These are phyloP conservation scores for Halesus radiatus DNA, from an alignment of 1,140 invertebrate species.

Conservation along the genomic window DNA sequence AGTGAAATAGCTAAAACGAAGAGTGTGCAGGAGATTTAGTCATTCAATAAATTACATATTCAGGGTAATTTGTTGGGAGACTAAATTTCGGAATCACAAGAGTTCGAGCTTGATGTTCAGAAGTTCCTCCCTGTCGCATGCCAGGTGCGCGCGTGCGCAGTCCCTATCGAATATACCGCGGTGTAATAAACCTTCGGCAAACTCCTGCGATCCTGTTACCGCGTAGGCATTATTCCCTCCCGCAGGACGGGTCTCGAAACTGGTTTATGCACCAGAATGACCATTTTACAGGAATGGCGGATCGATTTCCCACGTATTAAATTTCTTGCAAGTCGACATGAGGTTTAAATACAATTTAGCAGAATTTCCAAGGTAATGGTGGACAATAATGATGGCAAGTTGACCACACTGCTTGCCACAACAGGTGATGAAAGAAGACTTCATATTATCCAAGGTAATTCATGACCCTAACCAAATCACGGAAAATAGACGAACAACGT, in stretches of 20 bases:
- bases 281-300: conserved; percentile 4
- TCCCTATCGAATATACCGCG: neutral
- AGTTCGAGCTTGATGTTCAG: neutral
- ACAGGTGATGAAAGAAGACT: neutral
- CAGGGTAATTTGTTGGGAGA: neutral
- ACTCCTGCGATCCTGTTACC: conserved; percentile 27
- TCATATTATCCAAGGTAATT: too few relatives aligned
- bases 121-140: neutral
- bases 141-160: conserved; percentile 30
- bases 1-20: too few relatives aligned
- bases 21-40: too few relatives aligned
- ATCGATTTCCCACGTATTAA: conserved; percentile 19
- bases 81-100: neutral
- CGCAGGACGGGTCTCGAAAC: conserved; percentile 7
- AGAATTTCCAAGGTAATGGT: too few relatives aligned
- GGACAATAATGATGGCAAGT: neutral
- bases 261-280: conserved; percentile 15
- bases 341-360: too few relatives aligned
- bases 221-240: neutral
- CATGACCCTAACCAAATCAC: neutral
- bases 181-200: neutral
- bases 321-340: neutral
- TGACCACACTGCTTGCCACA: neutral
- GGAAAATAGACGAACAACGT: neutral
- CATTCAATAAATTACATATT: too few relatives aligned